A percentile compares a stretch with the other conserved stretches of the same genome.
Conservation (phyloP, 2,888 invertebrate species). For the Epirrhoe tristata region DNA sequence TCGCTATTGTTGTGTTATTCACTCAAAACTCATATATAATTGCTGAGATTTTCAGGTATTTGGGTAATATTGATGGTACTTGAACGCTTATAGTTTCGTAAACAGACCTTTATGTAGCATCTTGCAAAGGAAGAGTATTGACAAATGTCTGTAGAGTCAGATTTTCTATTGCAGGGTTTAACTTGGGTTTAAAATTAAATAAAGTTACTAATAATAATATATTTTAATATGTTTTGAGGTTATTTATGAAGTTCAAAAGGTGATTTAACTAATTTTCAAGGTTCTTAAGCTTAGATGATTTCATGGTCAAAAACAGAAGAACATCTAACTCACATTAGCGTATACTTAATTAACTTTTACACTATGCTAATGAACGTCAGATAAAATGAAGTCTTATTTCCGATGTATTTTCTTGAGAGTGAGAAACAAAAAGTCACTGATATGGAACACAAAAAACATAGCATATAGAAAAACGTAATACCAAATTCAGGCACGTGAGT, state of each 20-base stretch:
- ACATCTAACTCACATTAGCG: constrained; percentile 48
- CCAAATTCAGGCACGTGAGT: constrained; percentile 51
- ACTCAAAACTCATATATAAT: constrained; percentile 75
- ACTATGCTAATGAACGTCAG: constrained; percentile 57
- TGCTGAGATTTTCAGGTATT: constrained; percentile 52
- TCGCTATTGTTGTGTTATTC: constrained; percentile 69
- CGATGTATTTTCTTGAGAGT: constrained; percentile 72
- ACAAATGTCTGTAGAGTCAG: not conserved
- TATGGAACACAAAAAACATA: constrained; percentile 51
- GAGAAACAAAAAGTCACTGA: constrained; percentile 65
- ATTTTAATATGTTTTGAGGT: too few relatives aligned
- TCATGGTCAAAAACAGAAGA: constrained; percentile 41
- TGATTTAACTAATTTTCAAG: constrained; percentile 35
- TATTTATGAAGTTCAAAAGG: not conserved
- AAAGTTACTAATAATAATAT: too few relatives aligned
- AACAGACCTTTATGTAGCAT: not conserved
- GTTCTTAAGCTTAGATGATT: constrained; percentile 28
- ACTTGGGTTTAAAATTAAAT: too few relatives aligned
- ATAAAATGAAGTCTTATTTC: constrained; percentile 55
- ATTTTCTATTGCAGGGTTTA: not conserved
- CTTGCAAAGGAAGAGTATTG: not conserved
- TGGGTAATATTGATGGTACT: constrained; percentile 19
- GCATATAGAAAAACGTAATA: constrained; percentile 55
- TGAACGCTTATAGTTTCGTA: constrained; percentile 47
- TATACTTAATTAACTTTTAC: constrained; percentile 56